Base-by-base conservation (phyloP, 2,113 vertebrate genomes). In the Upupa epops region DNA sequence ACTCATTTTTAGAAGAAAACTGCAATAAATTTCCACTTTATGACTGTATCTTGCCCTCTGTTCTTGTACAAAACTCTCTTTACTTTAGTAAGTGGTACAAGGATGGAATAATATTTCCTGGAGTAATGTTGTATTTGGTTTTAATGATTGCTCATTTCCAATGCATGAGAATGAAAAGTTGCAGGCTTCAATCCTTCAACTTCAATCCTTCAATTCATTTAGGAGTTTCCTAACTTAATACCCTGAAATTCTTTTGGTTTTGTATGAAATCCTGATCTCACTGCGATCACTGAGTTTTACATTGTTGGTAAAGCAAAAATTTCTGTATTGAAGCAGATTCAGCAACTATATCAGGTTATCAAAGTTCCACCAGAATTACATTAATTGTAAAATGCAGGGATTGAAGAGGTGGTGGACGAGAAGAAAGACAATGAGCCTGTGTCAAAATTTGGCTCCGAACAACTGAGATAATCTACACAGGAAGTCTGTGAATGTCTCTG, bases 91-190 rank as follows among this genome's bases (percentile, higher is more conserved):
- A 84, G 78, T 96, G 86, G 59, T 94, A 93, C 48, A 55, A 76
- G 94, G 86, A 82, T 60, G 42, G 89, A 92, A 94, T 89, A 95
- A 63, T 94, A 83, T 92, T 96, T 96, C 71, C 86, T 92, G 89
- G 86, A 89, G 91, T 92, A 83, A 91, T 77, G 82, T 66, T 70
- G 34, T 80, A 70, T 93, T 96, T 94, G 76, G 66, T 76, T 96
- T 92, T 77, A 91, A 74, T 21, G 78, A 68, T 89, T 87, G 71
- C 81, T 92, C 81, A 60, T 92, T 93, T 93, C 86, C 86, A 95
- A 95, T 89, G 77, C 37, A 32, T 69, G 51, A 86, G 48, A 89
- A 64, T 88, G 75, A 91, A 52, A 87, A 89, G 52, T 59, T 82
- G 66, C 55, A 75, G 74, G 25, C 55, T 74, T 86, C 42, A 45